These are phyloP conservation scores for Mobula hypostoma DNA, from an alignment of 2,113 vertebrate genomes.

Conservation along the genomic window DNA sequence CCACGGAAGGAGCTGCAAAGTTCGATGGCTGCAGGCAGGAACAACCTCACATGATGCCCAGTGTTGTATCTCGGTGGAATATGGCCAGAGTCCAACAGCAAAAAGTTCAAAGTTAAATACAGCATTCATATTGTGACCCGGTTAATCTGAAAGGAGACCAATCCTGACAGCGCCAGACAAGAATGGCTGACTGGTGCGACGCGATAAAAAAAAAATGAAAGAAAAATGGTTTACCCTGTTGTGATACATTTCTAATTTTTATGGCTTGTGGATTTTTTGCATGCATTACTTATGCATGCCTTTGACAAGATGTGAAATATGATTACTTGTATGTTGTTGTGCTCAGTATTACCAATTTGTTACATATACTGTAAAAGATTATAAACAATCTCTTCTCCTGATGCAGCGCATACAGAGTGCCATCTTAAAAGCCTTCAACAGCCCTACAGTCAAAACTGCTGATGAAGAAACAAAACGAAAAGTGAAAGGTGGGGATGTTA, in stretches of 20 bases:
- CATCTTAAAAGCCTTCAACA: conserved; percentile 94
- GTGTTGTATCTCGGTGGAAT: no score
- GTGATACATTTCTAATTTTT: not conserved
- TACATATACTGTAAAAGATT: not conserved
- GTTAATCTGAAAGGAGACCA: no score
- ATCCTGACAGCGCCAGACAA: no score
- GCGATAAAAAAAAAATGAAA: no score
- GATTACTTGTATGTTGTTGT: not conserved
- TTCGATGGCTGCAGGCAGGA: no score
- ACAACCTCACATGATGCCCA: no score
- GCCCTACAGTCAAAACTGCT: conserved; percentile 91
- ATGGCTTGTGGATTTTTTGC: not conserved
- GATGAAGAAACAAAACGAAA: conserved; percentile 90
- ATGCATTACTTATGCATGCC: not conserved
- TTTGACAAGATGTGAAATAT: not conserved
- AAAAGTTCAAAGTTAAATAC: no score
- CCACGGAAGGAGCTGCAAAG: no score
- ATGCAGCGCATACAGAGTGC: conserved; percentile 84
- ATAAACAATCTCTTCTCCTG: conserved; percentile 39
- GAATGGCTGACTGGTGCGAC: no score
- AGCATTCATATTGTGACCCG: no score
- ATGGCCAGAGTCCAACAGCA: no score
- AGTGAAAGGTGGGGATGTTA: conserved; percentile 77
- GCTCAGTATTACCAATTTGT: not conserved
- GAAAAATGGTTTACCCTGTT: not conserved